Evolutionary conservation across 2,113 vertebrate species (phyloP), one percentile per base, ranked within the genome.

Genomic region (Campylomormyrus tamandua): DNA sequence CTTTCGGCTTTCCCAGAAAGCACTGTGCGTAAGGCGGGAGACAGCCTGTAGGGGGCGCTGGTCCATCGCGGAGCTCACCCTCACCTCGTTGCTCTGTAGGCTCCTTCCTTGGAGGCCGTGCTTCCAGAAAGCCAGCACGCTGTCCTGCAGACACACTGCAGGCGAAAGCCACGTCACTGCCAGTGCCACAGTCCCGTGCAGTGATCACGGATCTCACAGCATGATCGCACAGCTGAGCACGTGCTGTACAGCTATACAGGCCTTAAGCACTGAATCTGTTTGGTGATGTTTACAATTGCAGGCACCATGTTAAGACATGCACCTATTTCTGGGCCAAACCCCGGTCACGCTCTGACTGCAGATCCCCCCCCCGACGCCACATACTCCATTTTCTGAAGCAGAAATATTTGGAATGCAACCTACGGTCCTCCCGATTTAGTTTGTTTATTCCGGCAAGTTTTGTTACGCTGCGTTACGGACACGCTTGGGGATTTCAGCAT

Each of bases 61-160:
- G 70, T 39, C 70, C 2, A 15, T 19, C 15, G 4, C 3, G 0
- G 27, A 1, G 70, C 70, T 74, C 21, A 48, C 6, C 13, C 52
- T 35, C 48, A 96, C 96, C 95, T 96, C 95, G 0, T 94, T 95
- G 48, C 92, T 94, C n/a, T 96, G 94, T 11, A 97, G 93, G 91
- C 96, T 96, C 50, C 93, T 92, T 17, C 96, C 96, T 35, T 95
- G 94, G 91, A 97, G 95, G 5, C 96, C 96, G 0, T 97, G 96
- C 88, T 93, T 95, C 96, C 96, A 97, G 92, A 97, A 97, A 11
- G 95, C 96, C 85, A 97, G 94, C 88, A 96, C 94, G 0, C 96
- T 96, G 92, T 96, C 96, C 92, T 96, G 96, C 62, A 95, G 93
- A 86, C 95, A 96, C 77, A 96, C 95, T 96, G 83, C 4, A n/a